Base-by-base conservation (phyloP, 2,888 invertebrate species). In the Amblyjoppa proteus region DNA sequence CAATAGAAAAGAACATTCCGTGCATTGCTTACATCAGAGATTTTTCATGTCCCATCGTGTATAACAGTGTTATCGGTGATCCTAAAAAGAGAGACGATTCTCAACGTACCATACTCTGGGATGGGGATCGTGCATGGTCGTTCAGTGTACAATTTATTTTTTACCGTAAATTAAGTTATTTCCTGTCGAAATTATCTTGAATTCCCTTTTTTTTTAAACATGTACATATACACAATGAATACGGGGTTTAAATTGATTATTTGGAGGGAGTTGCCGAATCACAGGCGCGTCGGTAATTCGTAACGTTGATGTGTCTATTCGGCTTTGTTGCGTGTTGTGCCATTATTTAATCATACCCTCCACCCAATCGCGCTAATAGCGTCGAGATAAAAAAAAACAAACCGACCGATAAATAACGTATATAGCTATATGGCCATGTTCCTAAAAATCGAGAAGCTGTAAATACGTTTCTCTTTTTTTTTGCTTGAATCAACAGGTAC, bases 1-100 rank as follows among this genome's bases (percentile, higher is more conserved):
- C 58, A 66, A 58, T 41, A 58, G 41, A 66, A 25, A 77, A 20
- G 31, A 77, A 84, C 73, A 84, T 84, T 85, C 64, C 69, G 68
- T 75, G n/a, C 69, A 78, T 81, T 61, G 74, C 51, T 41, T 28
- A 58, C 58, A 79, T 79, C 38, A 49, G 58, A 78, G 53, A 79
- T 74, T 69, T 31, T 41, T 49, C 61, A 16, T 71, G 41, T 28
- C 56, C 13, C 74, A 31, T 66, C 25, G 49, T 64, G 73, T n/a
- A 34, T 3, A 58, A 53, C 34, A 64, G 20, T 64, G 34, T 49
- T 49, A 49, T 61, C 28, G 58, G 61, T 69, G 16, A 51, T 73
- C 20, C 53, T 58, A 51, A 3, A 41, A 56, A 56, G 9, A 25
- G 38, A 31, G 56, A 13, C 53, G 53, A 41, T 28, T 71, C 41